A percentile compares a stretch with the other conserved stretches of the same genome.
phyloP scores from a whole-genome alignment of 2,888 invertebrate genomes.

The Pristionchus japonicus region DNA sequence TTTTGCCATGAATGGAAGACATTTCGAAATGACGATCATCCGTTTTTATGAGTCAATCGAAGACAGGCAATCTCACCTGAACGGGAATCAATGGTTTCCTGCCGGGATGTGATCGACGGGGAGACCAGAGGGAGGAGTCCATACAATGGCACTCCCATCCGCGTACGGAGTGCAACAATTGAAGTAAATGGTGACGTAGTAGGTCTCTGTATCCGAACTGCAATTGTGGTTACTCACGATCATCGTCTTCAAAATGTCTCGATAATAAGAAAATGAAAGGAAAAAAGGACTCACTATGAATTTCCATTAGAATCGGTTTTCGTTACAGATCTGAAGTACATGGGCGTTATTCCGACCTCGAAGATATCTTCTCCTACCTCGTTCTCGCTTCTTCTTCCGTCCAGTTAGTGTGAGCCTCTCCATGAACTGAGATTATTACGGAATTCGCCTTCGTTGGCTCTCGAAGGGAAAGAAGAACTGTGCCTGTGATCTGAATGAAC shows the following conservation, averaged over 20 bases:
- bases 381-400: constrained; percentile 30
- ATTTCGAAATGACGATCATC: too few relatives aligned
- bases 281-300: background rate
- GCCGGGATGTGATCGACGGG: constrained; percentile 7
- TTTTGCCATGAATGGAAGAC: background rate
- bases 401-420: constrained; percentile 38
- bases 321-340: background rate
- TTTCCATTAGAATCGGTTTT: background rate
- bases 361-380: background rate
- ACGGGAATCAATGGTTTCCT: constrained; percentile 40
- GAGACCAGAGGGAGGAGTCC: constrained; percentile 29
- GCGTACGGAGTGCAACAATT: background rate
- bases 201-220: background rate
- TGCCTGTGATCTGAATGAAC: background rate
- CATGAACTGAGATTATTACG: constrained; percentile 41
- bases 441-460: constrained; percentile 40
- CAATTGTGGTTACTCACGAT: background rate
- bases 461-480: background rate
- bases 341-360: background rate
- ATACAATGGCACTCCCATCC: constrained; percentile 30
- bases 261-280: background rate
- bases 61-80: constrained; percentile 6
- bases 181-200: constrained; percentile 8
- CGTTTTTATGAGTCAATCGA: too few relatives aligned
- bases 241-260: too few relatives aligned